Base-by-base conservation (phyloP, 2,888 invertebrate species). In the Cybosia mesomella region DNA sequence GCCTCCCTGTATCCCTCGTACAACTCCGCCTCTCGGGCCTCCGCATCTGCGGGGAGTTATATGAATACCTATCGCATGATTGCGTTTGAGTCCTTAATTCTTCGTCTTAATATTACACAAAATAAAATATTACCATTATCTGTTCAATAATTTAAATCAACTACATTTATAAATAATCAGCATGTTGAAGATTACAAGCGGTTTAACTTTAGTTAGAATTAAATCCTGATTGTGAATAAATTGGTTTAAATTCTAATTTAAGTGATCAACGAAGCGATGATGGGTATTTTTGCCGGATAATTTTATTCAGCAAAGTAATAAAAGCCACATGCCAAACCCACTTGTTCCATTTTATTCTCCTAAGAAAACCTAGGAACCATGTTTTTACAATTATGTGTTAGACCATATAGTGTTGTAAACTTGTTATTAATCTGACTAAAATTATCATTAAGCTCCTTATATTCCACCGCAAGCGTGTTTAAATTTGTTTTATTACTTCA, bases 401-500 rank as follows among this genome's bases (percentile, higher is more conserved):
- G 39, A 67, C n/a, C 57, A 34, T 32, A 15, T 58, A 66, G 49
- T 9, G 11, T 28, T 66, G 28, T 24, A 18, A 21, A 71, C 66
- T 55, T 64, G 34, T 66, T 74, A 69, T 59, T 68, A 77, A 70
- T 77, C 69, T 61, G 64, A 80, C 66, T 77, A 70, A 74, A 77
- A 77, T 74, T 74, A 74, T 74, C 64, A 68, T 80, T 65, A 67
- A 36, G 67, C 63, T 21, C 43, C 58, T 54, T 58, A 57, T 32
- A 66, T 71, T 60, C 18, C 32, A 24, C 67, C 28, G 15, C 11
- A 8, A 64, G n/a, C 18, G 60, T 61, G 77, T 71, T 65, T 67
- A 69, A 68, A 73, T 68, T 68, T 66, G 68, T 74, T 80, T 80
- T 77, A 77, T 77, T 65, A 67, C 67, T 66, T 64, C 62, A 60